Conservation (phyloP, 2,113 vertebrate species). For the Atlantisia rogersi region DNA sequence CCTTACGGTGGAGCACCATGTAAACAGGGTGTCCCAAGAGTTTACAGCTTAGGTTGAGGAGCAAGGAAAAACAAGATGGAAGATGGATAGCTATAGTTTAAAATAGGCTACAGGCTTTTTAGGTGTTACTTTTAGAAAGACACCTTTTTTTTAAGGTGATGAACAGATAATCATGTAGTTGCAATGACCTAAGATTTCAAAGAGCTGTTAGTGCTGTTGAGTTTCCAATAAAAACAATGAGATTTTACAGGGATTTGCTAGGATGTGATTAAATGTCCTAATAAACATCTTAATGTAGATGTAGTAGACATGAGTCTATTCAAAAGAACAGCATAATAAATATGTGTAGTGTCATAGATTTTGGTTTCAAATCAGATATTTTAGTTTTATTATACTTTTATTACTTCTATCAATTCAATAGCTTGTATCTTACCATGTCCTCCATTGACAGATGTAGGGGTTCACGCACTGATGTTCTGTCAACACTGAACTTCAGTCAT, state of each 20-base stretch:
- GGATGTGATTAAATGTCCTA: not conserved
- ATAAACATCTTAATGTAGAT: not conserved
- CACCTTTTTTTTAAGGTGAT: not conserved
- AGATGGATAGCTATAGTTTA: not conserved
- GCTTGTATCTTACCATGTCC: not conserved
- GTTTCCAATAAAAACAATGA: not conserved
- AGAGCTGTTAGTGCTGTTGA: not conserved
- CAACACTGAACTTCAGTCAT: not conserved
- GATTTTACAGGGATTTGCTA: not conserved
- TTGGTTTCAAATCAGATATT: not conserved
- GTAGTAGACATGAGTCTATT: not conserved
- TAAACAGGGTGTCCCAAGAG: not conserved
- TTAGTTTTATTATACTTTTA: not conserved
- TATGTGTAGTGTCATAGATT: not conserved
- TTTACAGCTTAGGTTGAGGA: not conserved
- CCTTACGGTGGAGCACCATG: rapidly evolving
- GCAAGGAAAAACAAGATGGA: not conserved
- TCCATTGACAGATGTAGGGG: not conserved
- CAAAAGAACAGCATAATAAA: not conserved
- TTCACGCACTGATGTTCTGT: not conserved
- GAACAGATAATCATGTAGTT: not conserved
- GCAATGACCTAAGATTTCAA: not conserved
- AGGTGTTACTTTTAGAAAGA: not conserved
- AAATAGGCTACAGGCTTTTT: not conserved
- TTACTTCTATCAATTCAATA: not conserved